Conservation (phyloP, 2,888 invertebrate species). For the Geotrupes spiniger region DNA sequence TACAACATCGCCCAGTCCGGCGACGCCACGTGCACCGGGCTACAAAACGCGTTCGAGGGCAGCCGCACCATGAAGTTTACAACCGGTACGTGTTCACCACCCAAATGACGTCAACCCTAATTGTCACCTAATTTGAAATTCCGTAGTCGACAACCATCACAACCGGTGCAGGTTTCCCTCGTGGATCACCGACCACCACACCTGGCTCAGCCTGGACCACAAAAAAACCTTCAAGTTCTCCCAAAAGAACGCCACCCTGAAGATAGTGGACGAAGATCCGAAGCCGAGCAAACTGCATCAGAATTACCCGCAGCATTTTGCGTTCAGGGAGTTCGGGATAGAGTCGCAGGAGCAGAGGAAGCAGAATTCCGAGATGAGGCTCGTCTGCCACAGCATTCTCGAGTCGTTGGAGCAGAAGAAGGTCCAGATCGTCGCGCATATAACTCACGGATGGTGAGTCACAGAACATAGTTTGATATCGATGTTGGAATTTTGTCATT, state of each 20-base stretch:
- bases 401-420: slow-evolving; percentile 56
- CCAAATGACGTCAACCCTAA: slow-evolving; percentile 1
- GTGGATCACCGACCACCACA: slow-evolving; percentile 77
- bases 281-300: slow-evolving; percentile 32
- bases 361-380: slow-evolving; percentile 54
- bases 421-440: slow-evolving; percentile 63
- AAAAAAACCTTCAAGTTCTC: slow-evolving; percentile 71
- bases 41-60: slow-evolving; percentile 73
- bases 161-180: slow-evolving; percentile 73
- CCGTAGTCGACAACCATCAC: slow-evolving; percentile 68
- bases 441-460: slow-evolving; percentile 73
- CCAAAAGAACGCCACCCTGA: slow-evolving; percentile 68
- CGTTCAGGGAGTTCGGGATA: slow-evolving; percentile 43
- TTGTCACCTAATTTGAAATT: neutral
- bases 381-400: slow-evolving; percentile 62
- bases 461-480: neutral
- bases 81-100: slow-evolving; percentile 62
- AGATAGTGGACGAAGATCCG: slow-evolving; percentile 45
- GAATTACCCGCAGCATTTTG: slow-evolving; percentile 40
- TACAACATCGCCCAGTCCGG: slow-evolving; percentile 74
- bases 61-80: slow-evolving; percentile 75
- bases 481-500: slow-evolving; percentile 14
- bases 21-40: slow-evolving; percentile 76
- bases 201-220: slow-evolving; percentile 77
- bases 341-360: slow-evolving; percentile 45